Conservation (phyloP, 2,888 invertebrate genomes). For the Dione juno region DNA sequence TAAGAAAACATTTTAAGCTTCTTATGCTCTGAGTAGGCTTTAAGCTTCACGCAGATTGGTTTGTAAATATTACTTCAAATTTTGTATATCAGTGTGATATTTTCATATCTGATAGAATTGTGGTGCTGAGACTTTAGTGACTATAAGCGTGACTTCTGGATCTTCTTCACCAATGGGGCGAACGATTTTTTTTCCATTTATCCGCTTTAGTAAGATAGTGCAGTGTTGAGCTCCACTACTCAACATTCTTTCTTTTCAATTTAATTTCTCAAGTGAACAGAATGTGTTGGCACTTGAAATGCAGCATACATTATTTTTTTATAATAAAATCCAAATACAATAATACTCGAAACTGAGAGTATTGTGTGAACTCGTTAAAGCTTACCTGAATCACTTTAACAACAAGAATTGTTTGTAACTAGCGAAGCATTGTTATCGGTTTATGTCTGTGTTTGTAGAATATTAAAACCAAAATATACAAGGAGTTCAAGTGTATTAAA, state of each 20-base stretch:
- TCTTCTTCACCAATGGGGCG: too few relatives aligned
- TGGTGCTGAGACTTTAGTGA: too few relatives aligned
- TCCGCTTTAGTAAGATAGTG: too few relatives aligned
- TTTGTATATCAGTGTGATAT: neutral
- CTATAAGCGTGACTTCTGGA: too few relatives aligned
- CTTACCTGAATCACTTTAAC: neutral
- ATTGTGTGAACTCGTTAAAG: neutral
- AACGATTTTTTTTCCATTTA: too few relatives aligned
- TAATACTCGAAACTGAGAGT: neutral
- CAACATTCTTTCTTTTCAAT: too few relatives aligned
- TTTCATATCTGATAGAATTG: neutral
- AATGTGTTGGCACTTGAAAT: too few relatives aligned
- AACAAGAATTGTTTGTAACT: neutral
- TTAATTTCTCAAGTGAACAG: too few relatives aligned
- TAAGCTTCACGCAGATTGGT: conserved; percentile 6
- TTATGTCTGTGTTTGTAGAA: neutral
- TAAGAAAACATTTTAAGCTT: neutral
- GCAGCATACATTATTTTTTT: too few relatives aligned
- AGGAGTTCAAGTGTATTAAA: too few relatives aligned
- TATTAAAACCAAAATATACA: neutral
- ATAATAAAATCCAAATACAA: neutral
- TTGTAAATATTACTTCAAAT: neutral
- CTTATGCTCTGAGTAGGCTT: conserved; percentile 8
- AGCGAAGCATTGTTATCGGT: neutral
- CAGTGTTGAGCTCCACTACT: too few relatives aligned